Conservation (phyloP, 1,140 invertebrate genomes). For the Ceratina japonica region DNA sequence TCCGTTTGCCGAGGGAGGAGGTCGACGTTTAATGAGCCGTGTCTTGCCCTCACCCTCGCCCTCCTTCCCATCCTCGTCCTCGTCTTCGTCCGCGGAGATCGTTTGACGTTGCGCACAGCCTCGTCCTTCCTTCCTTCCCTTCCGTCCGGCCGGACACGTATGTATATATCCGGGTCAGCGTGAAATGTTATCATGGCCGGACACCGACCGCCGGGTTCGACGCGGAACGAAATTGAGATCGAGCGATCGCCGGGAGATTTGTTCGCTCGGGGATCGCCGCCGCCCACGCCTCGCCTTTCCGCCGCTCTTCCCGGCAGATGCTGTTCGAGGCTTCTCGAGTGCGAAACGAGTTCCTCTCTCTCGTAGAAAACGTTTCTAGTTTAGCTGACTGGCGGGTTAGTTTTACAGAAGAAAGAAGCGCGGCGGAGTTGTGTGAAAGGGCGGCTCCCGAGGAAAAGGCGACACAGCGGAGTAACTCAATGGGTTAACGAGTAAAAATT, state of each 20-base stretch:
- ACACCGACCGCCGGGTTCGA: neutral
- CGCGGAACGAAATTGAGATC: conserved; percentile 2
- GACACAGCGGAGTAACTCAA: neutral
- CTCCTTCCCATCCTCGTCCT: conserved; percentile 15
- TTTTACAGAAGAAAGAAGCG: neutral
- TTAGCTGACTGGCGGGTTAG: neutral
- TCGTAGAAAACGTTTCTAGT: neutral
- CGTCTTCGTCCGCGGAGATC: conserved; percentile 31
- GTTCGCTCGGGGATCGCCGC: neutral
- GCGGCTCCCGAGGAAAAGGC: neutral
- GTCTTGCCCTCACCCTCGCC: conserved; percentile 47
- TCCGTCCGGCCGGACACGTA: too few species aligned
- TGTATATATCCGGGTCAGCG: neutral
- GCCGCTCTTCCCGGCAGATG: neutral
- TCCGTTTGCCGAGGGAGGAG: conserved; percentile 51
- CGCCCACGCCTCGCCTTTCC: neutral
- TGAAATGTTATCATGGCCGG: neutral
- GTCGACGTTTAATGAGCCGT: conserved; percentile 60
- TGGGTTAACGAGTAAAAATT: neutral
- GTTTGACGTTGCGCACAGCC: conserved; percentile 14
- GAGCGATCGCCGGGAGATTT: neutral
- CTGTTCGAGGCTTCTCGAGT: neutral
- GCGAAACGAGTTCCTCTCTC: neutral
- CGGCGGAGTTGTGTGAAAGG: neutral
- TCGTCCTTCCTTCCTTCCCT: conserved; percentile 22